These are phyloP conservation scores for Pediacus dermestoides DNA, from an alignment of 2,888 invertebrate species.

Conservation along the genomic window DNA sequence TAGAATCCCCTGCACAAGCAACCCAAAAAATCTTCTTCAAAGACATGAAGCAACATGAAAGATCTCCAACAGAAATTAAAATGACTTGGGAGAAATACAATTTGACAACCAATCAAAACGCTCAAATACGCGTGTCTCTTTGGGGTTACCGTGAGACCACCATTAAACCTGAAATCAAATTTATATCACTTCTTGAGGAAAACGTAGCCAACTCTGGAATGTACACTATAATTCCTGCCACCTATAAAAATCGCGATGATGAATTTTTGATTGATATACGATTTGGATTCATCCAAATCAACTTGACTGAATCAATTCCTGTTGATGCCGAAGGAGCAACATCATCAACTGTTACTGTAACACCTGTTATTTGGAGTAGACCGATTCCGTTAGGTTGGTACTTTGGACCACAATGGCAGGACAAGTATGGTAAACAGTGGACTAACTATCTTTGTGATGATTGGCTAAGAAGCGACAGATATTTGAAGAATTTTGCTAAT, in stretches of 20 bases:
- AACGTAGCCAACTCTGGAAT: slow-evolving; percentile 54
- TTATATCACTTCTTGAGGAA: slow-evolving; percentile 71
- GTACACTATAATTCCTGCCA: slow-evolving; percentile 69
- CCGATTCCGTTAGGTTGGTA: slow-evolving; percentile 94
- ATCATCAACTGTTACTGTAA: slow-evolving; percentile 28
- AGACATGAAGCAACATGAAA: slow-evolving; percentile 68
- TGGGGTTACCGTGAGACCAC: slow-evolving; percentile 89
- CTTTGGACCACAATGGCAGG: slow-evolving; percentile 85
- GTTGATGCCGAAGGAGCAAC: slow-evolving; percentile 44
- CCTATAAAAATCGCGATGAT: slow-evolving; percentile 68
- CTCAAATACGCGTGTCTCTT: slow-evolving; percentile 74
- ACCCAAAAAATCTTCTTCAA: slow-evolving; percentile 81
- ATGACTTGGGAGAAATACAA: slow-evolving; percentile 84
- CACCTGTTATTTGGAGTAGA: slow-evolving; percentile 76
- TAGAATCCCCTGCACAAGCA: slow-evolving; percentile 86
- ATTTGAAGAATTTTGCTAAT: slow-evolving; percentile 78
- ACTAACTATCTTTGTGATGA: slow-evolving; percentile 78
- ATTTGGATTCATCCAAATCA: slow-evolving; percentile 85
- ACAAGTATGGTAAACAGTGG: slow-evolving; percentile 77
- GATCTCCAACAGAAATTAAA: slow-evolving; percentile 68
- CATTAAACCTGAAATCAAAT: slow-evolving; percentile 75
- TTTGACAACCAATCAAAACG: slow-evolving; percentile 75
- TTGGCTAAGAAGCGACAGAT: slow-evolving; percentile 85
- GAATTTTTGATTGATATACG: slow-evolving; percentile 68
- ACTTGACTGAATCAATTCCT: slow-evolving; percentile 69